phyloP scores from a whole-genome alignment of 2,113 vertebrate genomes.

The Sitta europaea region DNA sequence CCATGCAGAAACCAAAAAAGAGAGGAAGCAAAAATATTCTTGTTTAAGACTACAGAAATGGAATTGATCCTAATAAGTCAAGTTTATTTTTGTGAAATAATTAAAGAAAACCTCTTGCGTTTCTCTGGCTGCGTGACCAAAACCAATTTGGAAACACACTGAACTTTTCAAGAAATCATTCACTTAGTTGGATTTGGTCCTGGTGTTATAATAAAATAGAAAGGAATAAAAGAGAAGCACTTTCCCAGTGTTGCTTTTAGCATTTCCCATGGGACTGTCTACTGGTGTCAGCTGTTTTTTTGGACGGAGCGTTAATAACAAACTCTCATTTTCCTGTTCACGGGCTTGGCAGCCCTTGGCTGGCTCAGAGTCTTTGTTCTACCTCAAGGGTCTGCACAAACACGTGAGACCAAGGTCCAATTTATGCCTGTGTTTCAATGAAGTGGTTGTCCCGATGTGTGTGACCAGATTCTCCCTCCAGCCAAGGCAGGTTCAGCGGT shows the following conservation, averaged over 20 bases:
- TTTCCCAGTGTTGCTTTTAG: neutral
- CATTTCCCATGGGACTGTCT: neutral
- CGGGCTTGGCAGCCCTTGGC: neutral
- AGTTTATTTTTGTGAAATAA: constrained; percentile 46
- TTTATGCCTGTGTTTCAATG: neutral
- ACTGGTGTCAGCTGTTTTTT: neutral
- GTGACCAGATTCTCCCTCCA: neutral
- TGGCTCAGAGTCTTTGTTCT: neutral
- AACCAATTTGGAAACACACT: neutral
- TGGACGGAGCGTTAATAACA: neutral
- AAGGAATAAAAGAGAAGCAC: neutral
- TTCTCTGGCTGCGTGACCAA: constrained; percentile 38
- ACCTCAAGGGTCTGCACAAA: neutral
- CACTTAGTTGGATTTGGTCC: constrained; percentile 9
- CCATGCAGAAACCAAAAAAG: neutral
- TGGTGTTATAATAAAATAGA: neutral
- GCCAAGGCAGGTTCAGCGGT: neutral
- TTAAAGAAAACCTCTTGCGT: constrained; percentile 12
- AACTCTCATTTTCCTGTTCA: neutral
- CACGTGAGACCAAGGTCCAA: neutral
- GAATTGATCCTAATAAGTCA: constrained; percentile 30
- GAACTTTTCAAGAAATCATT: constrained; percentile 46
- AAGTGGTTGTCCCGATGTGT: neutral
- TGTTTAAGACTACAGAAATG: constrained; percentile 55
- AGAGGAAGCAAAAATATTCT: constrained; percentile 28